Conservation (phyloP, 1,140 invertebrate genomes). For the Scaptomyza montana region DNA sequence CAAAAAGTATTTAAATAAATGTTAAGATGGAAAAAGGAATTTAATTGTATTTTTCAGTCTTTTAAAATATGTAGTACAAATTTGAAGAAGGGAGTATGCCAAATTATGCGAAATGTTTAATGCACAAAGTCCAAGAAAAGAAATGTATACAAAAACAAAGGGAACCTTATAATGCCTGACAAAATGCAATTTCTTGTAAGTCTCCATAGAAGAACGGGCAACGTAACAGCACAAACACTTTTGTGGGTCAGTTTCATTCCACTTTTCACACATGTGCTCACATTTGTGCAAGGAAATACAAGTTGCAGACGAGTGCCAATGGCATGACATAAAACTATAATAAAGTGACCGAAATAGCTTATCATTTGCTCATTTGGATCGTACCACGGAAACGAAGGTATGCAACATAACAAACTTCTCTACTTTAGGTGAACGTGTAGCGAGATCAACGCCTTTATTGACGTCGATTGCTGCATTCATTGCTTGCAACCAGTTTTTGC, state of each 20-base stretch:
- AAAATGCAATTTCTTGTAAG: constrained; percentile 64
- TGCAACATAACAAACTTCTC: constrained; percentile 10
- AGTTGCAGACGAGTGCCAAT: constrained; percentile 31
- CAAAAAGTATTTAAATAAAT: too few relatives aligned
- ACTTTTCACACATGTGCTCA: constrained; percentile 63
- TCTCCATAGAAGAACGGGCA: constrained; percentile 53
- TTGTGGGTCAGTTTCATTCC: constrained; percentile 52
- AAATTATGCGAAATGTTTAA: too few relatives aligned
- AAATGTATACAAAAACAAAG: constrained; percentile 48
- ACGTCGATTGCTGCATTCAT: neutral
- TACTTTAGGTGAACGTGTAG: neutral
- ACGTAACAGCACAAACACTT: constrained; percentile 32
- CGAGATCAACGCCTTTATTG: too few relatives aligned
- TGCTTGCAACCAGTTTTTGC: constrained; percentile 66
- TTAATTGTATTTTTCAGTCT: too few relatives aligned
- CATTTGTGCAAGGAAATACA: constrained; percentile 31
- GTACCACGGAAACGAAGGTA: constrained; percentile 28
- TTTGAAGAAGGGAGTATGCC: too few relatives aligned
- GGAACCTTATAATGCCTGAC: constrained; percentile 64
- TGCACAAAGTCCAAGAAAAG: neutral
- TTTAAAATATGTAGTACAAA: too few relatives aligned
- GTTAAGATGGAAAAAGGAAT: too few relatives aligned
- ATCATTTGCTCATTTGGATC: constrained; percentile 10
- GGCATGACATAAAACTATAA: constrained; percentile 55
- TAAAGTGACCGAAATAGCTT: constrained; percentile 14